phyloP scores from a whole-genome alignment of 2,113 vertebrate species.

The Gymnobelideus leadbeateri region DNA sequence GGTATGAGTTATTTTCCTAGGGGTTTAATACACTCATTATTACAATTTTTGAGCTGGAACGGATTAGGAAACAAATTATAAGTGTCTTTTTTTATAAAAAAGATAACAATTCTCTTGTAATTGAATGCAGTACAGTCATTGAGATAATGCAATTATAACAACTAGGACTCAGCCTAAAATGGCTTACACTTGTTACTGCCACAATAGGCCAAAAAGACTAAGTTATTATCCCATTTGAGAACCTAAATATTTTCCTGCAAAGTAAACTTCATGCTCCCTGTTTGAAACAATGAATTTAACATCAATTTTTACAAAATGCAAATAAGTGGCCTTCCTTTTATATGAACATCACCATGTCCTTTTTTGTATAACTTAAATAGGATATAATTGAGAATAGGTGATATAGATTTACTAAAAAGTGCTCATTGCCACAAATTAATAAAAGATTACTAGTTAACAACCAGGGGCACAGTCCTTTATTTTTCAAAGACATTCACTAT shows the following conservation, averaged over 20 bases:
- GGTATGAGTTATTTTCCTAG: background rate
- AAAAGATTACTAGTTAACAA: background rate
- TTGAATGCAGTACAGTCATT: background rate
- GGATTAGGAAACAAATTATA: background rate
- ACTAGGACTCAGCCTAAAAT: background rate
- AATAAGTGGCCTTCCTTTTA: constrained; percentile 6
- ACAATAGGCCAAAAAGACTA: background rate
- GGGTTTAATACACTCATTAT: background rate
- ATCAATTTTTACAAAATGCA: background rate
- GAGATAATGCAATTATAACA: constrained; percentile 12
- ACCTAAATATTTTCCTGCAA: background rate
- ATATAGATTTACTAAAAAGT: background rate
- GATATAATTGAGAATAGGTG: background rate
- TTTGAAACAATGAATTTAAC: background rate
- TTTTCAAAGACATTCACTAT: constrained; percentile 50
- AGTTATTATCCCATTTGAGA: background rate
- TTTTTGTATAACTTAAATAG: background rate
- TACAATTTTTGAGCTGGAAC: background rate
- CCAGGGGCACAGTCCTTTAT: background rate
- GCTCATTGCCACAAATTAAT: background rate
- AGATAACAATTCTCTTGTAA: background rate
- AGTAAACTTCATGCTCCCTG: background rate
- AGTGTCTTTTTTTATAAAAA: background rate
- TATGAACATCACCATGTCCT: background rate
- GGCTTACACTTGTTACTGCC: background rate